A percentile compares a stretch with the other conserved stretches of the same genome.
Conservation (phyloP, 2,888 invertebrate genomes). For the Drosophila macrothrix region DNA sequence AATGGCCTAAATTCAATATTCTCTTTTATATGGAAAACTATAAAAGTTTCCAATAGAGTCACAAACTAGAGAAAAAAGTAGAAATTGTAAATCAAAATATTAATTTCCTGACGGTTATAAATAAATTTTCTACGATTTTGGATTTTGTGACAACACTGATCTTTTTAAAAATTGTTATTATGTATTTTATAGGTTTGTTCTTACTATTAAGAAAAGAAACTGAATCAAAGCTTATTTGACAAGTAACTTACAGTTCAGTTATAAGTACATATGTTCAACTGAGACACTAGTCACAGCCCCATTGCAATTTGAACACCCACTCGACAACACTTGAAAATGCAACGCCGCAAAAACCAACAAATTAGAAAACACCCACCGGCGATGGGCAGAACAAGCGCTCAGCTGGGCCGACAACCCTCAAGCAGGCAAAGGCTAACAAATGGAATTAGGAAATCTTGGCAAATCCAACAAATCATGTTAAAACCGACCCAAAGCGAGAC, state of each 20-base stretch:
- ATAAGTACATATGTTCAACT: slow-evolving; percentile 14
- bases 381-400: slow-evolving; percentile 8
- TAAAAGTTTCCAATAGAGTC: background rate
- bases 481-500: slow-evolving; percentile 61
- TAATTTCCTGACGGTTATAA: background rate
- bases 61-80: background rate
- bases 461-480: slow-evolving; percentile 83
- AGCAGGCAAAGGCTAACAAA: slow-evolving; percentile 64
- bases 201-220: too few relatives aligned
- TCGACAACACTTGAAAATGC: slow-evolving; percentile 46
- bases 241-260: background rate
- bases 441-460: slow-evolving; percentile 83
- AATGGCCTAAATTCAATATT: background rate
- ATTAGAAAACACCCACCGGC: slow-evolving; percentile 57
- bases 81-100: background rate
- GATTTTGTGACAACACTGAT: too few relatives aligned
- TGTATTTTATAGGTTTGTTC: too few relatives aligned
- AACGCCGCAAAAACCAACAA: slow-evolving; percentile 55
- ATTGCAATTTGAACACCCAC: slow-evolving; percentile 34
- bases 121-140: background rate
- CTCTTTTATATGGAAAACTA: background rate
- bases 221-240: background rate
- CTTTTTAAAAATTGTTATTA: too few relatives aligned
- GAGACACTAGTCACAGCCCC: background rate
- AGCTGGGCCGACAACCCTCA: slow-evolving; percentile 59